Evolutionary conservation across 2,888 invertebrate species (phyloP).

Genomic region (Pristionchus arcanus): DNA sequence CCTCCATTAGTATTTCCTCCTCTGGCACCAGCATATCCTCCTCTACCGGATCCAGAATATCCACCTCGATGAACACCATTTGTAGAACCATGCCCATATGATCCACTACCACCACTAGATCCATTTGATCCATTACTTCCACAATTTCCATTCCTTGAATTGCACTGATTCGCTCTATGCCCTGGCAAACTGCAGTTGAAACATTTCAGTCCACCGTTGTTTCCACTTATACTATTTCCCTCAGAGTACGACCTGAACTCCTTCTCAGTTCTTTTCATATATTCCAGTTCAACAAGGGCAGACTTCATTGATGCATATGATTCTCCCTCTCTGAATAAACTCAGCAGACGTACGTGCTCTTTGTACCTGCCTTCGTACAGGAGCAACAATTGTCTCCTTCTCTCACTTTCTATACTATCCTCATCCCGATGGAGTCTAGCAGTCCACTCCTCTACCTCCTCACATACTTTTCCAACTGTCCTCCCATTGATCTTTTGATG

Average conservation of each 20-base stretch:
- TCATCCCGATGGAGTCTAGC: not conserved
- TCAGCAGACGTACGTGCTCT: not conserved
- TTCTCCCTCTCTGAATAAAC: not conserved
- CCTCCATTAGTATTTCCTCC: too few relatives aligned
- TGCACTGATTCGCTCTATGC: not conserved
- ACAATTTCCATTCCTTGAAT: too few relatives aligned
- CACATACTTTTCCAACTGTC: too few relatives aligned
- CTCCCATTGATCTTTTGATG: not conserved
- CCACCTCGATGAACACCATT: too few relatives aligned
- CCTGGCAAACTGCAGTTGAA: not conserved
- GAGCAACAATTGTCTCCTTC: not conserved
- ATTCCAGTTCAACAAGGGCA: not conserved
- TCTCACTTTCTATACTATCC: not conserved
- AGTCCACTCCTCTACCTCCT: not conserved
- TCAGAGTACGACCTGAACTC: not conserved
- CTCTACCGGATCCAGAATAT: too few relatives aligned
- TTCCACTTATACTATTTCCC: too few relatives aligned
- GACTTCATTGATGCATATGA: not conserved
- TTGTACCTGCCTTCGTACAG: not conserved
- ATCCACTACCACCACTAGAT: too few relatives aligned
- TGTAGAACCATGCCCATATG: too few relatives aligned
- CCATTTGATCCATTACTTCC: too few relatives aligned
- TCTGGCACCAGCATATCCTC: too few relatives aligned
- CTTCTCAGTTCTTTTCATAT: not conserved
- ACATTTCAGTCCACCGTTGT: not conserved